Conservation (phyloP, 2,888 invertebrate genomes). For the Serripes groenlandicus region DNA sequence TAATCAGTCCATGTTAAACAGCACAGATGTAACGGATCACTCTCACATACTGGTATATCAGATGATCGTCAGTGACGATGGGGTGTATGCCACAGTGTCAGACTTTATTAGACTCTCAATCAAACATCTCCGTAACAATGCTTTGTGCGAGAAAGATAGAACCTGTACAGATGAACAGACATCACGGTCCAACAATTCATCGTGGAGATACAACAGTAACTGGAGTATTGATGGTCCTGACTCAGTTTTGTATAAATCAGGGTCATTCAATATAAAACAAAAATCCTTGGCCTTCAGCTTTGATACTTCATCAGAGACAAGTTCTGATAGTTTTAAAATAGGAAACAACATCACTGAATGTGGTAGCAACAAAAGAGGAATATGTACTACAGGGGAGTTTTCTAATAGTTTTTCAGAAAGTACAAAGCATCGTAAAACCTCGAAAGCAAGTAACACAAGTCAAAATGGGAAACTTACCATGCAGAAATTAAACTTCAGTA, state of each 20-base stretch:
- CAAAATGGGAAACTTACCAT: too few species aligned
- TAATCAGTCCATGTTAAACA: not conserved
- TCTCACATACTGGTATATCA: slow-evolving; percentile 57
- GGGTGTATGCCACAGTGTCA: slow-evolving; percentile 57
- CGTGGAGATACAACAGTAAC: not conserved
- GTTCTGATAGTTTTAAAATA: not conserved
- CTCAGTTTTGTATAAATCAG: not conserved
- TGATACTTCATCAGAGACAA: slow-evolving; percentile 23
- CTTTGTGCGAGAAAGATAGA: not conserved
- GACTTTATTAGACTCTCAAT: slow-evolving; percentile 57
- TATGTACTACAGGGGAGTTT: not conserved
- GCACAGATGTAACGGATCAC: slow-evolving; percentile 19
- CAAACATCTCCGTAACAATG: slow-evolving; percentile 12
- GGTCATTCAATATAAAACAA: slow-evolving; percentile 32
- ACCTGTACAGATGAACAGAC: not conserved
- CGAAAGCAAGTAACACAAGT: too few species aligned
- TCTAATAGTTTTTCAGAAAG: not conserved
- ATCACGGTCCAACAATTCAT: not conserved
- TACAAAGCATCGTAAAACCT: too few species aligned
- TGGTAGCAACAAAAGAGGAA: not conserved
- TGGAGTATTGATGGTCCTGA: not conserved
- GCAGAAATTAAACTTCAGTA: too few species aligned
- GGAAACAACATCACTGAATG: not conserved
- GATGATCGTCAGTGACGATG: slow-evolving; percentile 48
- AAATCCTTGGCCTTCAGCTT: slow-evolving; percentile 45